A percentile compares a stretch with the other conserved stretches of the same genome.
Evolutionary conservation across 2,797 vertebrate genomes (phyloP).

Genomic region (Peromyscus melanophrys): DNA sequence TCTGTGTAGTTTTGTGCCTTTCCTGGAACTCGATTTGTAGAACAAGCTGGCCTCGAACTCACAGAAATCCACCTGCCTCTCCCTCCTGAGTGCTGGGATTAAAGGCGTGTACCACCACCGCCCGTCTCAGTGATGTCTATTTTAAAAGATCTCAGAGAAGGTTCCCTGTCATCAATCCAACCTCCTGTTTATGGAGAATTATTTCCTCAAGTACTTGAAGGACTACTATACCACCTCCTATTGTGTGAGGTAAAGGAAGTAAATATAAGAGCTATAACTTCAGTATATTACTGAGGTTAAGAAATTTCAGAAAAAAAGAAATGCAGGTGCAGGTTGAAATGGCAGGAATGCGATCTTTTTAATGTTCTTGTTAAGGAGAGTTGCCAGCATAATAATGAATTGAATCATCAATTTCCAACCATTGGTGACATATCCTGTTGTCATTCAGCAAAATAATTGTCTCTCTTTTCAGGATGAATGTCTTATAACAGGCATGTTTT

Average conservation of each 20-base stretch:
- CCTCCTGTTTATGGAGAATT: constrained; percentile 57
- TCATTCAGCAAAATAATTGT: constrained; percentile 74
- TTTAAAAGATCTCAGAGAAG: constrained; percentile 62
- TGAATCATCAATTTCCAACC: constrained; percentile 82
- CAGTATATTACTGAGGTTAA: neutral
- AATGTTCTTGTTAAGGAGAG: constrained; percentile 82
- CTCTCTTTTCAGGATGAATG: constrained; percentile 83
- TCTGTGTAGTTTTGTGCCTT: no score
- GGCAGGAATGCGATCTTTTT: constrained; percentile 83
- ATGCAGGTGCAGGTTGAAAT: constrained; percentile 66
- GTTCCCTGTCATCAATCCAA: constrained; percentile 54
- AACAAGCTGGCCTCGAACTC: no score
- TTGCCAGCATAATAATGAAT: constrained; percentile 84
- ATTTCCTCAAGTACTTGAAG: constrained; percentile 67
- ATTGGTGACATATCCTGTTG: constrained; percentile 81
- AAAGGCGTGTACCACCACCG: no score
- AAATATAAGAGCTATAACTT: constrained; percentile 74
- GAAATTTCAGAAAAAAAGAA: constrained; percentile 68
- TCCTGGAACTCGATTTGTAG: no score
- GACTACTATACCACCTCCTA: constrained; percentile 64
- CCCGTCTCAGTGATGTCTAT: neutral
- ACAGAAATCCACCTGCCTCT: no score
- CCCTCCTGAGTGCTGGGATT: no score
- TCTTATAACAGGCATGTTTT: constrained; percentile 73
- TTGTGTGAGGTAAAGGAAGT: constrained; percentile 48